Conservation (phyloP, 2,797 vertebrate species). For the Lepus oiostolus region DNA sequence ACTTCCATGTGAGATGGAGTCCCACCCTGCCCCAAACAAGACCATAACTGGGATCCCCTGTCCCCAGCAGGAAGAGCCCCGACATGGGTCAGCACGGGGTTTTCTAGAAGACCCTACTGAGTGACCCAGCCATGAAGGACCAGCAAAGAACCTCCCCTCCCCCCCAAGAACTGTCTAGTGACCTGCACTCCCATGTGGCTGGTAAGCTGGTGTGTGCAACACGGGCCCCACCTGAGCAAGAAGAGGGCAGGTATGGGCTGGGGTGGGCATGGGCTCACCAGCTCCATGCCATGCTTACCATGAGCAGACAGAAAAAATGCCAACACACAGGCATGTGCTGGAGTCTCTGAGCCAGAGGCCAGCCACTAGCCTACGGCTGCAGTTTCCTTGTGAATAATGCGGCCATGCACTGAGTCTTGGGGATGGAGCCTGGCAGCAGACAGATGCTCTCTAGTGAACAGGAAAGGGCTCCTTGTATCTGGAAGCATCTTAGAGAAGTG, state of each 20-base stretch:
- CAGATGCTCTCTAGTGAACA: background rate
- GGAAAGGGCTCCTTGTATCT: background rate
- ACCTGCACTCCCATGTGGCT: background rate
- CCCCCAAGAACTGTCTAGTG: background rate
- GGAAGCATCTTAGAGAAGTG: background rate
- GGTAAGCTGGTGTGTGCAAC: background rate
- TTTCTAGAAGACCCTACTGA: background rate
- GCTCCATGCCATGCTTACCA: background rate
- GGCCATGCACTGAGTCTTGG: background rate
- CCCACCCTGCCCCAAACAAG: background rate
- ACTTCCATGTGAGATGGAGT: background rate
- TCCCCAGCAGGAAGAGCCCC: background rate
- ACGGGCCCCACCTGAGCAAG: background rate
- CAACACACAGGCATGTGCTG: background rate
- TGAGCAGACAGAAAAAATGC: background rate
- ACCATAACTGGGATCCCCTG: too few relatives aligned
- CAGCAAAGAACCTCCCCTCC: background rate
- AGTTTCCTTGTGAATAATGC: background rate
- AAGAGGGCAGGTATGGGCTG: background rate
- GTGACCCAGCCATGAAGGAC: fast-evolving
- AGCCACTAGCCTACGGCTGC: fast-evolving
- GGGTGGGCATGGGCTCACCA: fast-evolving
- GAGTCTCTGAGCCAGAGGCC: background rate
- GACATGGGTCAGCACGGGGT: fast-evolving
- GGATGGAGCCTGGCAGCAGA: background rate